Evolutionary conservation across 1,140 invertebrate genomes (phyloP), one percentile per base, ranked within the genome.

Genomic region (Rhagoletis zephyria): DNA sequence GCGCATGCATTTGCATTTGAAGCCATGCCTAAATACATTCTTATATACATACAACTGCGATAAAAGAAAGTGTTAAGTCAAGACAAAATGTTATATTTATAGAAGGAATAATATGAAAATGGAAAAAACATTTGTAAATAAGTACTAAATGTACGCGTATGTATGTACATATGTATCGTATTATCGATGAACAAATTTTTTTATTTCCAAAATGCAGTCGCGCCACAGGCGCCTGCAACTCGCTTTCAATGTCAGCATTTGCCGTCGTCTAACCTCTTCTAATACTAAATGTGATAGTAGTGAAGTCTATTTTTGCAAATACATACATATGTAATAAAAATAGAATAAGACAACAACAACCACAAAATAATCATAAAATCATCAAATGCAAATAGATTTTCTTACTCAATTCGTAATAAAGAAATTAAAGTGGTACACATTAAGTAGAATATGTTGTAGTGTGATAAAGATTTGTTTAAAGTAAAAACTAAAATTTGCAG

Each of bases 201-300:
- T 51, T 4, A 30, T 30, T 30, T 30, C 30, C 30, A 30, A 85
- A 85, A 85, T 85, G 85, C 14, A 30, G 14, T 30, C 30, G 77
- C 42, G 51, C 77, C 12, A 85, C 4, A 9, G 42, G n/a, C 42
- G 14, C 77, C 6, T 40, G 4, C 10, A 45, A 85, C 60, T 85
- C 56, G 60, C 85, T 85, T 63, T 61, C 60, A 45, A 42, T 85
- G 85, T 60, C 85, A 85, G 60, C 56, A 85, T 63, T 60, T 85
- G 87, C 86, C 59, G 67, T 74, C 59, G 67, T 61, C 85, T 74
- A 88, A 87, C 88, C 88, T 87, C 88, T 88, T 88, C 65, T 88
- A 87, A 88, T 87, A 88, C 63, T 88, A 85, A 88, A 88, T 88
- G 88, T 88, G 88, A 88, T 88, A 89, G 64, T 88, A 88, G 85